These are phyloP conservation scores for Trypoxylus dichotomus DNA, from an alignment of 1,140 invertebrate species.

Conservation along the genomic window DNA sequence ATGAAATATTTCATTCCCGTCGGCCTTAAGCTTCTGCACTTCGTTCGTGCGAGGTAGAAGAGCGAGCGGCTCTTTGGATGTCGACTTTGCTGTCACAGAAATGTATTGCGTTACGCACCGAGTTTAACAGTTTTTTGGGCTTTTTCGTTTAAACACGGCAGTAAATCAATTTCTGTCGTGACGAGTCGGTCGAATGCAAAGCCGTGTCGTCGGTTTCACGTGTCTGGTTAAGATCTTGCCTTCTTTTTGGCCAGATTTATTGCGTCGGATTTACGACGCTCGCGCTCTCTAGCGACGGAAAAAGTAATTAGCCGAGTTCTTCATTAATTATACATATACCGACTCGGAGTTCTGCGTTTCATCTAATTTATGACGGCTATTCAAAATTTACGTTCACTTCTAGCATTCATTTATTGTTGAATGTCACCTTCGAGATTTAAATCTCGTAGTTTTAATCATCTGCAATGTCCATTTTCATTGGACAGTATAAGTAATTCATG, in stretches of 20 bases:
- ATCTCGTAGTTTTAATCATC: too few species aligned
- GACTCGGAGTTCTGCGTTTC: too few species aligned
- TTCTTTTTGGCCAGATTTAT: not conserved
- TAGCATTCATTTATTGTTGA: too few species aligned
- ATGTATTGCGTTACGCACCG: not conserved
- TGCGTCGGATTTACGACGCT: not conserved
- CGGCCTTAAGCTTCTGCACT: not conserved
- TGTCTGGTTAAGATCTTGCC: not conserved
- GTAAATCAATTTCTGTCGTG: not conserved
- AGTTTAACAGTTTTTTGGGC: not conserved
- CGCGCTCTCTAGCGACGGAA: not conserved
- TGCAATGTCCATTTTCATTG: too few species aligned
- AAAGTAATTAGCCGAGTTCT: not conserved
- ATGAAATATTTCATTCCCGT: not conserved
- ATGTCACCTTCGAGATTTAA: too few species aligned
- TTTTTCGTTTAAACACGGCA: not conserved
- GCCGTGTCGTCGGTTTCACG: not conserved
- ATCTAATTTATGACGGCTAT: too few species aligned
- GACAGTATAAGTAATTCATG: too few species aligned
- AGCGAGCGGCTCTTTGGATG: not conserved
- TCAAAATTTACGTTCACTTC: too few species aligned
- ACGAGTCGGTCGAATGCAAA: not conserved
- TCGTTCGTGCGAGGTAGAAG: not conserved
- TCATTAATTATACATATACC: not conserved
- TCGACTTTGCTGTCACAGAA: not conserved